These are phyloP conservation scores for Salvelinus sp. DNA, from an alignment of 2,113 vertebrate species.

Conservation along the genomic window DNA sequence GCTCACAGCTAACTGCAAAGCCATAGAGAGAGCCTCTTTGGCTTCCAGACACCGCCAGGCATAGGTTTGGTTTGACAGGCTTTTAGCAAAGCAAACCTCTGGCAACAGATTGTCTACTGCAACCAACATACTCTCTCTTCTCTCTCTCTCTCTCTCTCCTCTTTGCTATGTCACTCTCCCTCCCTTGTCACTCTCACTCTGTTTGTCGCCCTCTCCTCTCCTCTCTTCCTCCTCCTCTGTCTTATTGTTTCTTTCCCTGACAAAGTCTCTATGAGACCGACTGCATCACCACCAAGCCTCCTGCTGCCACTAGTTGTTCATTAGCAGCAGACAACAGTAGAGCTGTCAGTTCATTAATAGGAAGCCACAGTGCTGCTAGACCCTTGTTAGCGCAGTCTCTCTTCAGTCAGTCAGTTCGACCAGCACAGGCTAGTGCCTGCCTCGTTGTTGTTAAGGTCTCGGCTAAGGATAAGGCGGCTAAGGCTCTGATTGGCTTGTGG, in stretches of 20 bases:
- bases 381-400: not conserved
- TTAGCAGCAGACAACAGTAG: not conserved
- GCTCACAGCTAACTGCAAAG: conserved; percentile 22
- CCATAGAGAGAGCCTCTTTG: conserved; percentile 9
- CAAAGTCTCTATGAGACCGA: not conserved
- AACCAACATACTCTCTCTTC: conserved; percentile 31
- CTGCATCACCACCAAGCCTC: not conserved
- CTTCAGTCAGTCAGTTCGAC: not conserved
- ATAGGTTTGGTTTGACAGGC: conserved; percentile 58
- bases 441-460: not conserved
- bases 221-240: conserved; percentile 1
- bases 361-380: not conserved
- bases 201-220: not conserved
- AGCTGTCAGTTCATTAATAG: not conserved
- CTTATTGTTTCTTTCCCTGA: not conserved
- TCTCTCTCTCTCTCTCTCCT: conserved; percentile 1
- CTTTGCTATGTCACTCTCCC: not conserved
- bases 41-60: conserved; percentile 57
- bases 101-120: conserved; percentile 55
- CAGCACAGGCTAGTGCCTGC: not conserved
- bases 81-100: conserved; percentile 68
- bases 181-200: not conserved
- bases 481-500: not conserved
- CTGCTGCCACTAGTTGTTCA: not conserved
- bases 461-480: too few relatives aligned